Evolutionary conservation across 2,113 vertebrate species (phyloP), one percentile per base, ranked within the genome.

Genomic region (Rhabdornis inornatus): DNA sequence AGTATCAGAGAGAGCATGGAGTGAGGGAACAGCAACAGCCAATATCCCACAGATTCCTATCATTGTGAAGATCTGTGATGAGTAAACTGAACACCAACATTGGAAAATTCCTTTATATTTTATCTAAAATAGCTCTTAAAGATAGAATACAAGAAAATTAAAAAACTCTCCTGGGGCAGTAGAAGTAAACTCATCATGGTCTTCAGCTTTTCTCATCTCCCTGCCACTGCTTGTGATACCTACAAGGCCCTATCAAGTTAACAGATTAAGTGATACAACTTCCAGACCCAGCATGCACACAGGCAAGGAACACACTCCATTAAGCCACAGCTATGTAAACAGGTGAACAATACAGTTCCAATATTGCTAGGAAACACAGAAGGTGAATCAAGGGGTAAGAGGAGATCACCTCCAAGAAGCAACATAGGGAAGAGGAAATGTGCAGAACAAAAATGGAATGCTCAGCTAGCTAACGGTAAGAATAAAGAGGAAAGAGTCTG

Each of bases 391-490:
- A 75, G 53, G 11, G 23, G 21, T 37, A 53, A 40, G 8, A 69
- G 11, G 25, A 27, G 18, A 76, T 39, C 31, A 79, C 37, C 65
- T 65, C 72, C 37, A 75, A 42, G 55, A 79, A 69, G 39, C 45
- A 30, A 18, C 1, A 2, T 0, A 72, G 33, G 23, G 25, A 91
- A 84, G 28, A 71, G 4, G 35, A 64, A 76, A 47, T 0, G 0
- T 2, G 27, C 21, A 33, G 13, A 85, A 87, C 14, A 45, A 37
- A 5, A 9, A 76, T 5, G 11, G 57, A 89, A 77, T 1, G 61
- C 53, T 69, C 66, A 80, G 45, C 40, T 50, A 91, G 30, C 19
- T 39, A 65, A 65, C 8, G 3, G 55, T 31, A 87, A 2, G 11
- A 78, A 56, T 27, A 49, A 86, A 90, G 42, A 86, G 40, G 23